phyloP scores from a whole-genome alignment of 1,140 invertebrate species.

The Drosophila pandora region DNA sequence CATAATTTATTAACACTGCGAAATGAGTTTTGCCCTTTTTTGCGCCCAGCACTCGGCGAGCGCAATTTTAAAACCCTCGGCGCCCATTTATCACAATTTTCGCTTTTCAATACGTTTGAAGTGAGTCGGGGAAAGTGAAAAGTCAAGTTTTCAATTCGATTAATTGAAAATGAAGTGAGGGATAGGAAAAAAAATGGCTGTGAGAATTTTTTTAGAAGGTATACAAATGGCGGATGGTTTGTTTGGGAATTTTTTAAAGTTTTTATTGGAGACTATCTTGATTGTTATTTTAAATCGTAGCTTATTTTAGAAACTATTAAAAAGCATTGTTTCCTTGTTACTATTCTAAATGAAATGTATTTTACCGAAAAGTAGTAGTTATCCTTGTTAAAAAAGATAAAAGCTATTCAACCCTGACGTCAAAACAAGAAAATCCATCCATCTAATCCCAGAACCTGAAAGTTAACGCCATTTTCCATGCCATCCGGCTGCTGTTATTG shows the following conservation, averaged over 20 bases:
- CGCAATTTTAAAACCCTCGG: constrained; percentile 59
- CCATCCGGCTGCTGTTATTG: constrained; percentile 31
- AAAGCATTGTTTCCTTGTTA: no score
- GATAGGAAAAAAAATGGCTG: not conserved
- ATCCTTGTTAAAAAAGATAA: not conserved
- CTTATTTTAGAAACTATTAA: no score
- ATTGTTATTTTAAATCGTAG: no score
- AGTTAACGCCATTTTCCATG: constrained; percentile 15
- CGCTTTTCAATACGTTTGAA: constrained; percentile 55
- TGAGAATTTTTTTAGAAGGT: not conserved
- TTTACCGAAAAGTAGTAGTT: not conserved
- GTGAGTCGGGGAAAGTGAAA: constrained; percentile 27
- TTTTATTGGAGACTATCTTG: not conserved
- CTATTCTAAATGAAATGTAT: no score
- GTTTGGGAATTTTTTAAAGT: not conserved
- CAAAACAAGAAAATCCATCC: not conserved
- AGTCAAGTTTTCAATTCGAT: constrained; percentile 18
- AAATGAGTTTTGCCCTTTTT: constrained; percentile 71
- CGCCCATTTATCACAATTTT: constrained; percentile 72
- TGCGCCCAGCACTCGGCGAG: constrained; percentile 11
- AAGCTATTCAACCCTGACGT: not conserved
- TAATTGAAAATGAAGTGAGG: constrained; percentile 25
- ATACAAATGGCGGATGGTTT: not conserved
- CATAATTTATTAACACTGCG: constrained; percentile 77
- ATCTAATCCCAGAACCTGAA: constrained; percentile 2